Evolutionary conservation across 2,113 vertebrate species (phyloP), one percentile per base, ranked within the genome.

Genomic region (Lates calcarifer): DNA sequence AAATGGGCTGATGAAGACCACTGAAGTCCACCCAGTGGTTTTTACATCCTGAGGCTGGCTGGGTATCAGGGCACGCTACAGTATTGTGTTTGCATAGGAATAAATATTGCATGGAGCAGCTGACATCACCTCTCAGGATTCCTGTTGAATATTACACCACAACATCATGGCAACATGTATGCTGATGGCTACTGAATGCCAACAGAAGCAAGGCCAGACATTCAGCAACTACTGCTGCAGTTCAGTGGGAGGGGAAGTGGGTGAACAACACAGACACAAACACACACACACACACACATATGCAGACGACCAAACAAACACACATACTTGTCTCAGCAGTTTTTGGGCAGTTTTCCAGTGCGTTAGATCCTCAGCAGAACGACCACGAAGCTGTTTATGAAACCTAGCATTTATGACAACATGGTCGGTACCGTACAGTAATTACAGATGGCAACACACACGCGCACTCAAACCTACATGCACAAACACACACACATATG

Each of bases 371-470:
- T 86, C 79, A 75, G 85, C 77, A 91, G 65, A 88, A 90, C 81
- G 29, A 90, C 88, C 84, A 84, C 81, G 83, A 67, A 28, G 28
- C 63, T 82, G 72, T 78, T 91, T 79, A 73, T 75, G 80, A 90
- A 88, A 89, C 79, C 88, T 77, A 90, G 51, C 53, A 91, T 90
- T 93, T 87, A 83, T 89, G 89, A 93, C 87, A 83, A 69, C 82
- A 77, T 33, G 79, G 79, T 70, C 18, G 35, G 87, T 84, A 83
- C 82, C 62, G 4, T 84, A 74, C 83, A 89, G 87, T 90, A 90
- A 94, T 94, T 93, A 90, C 53, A 92, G 81, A 91, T 72, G 91
- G 62, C 73, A 84, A 77, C 51, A 74, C 56, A 56, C 69, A 77
- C 70, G 8, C 69, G 41, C 55, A 58, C 58, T 51, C 43, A 80